Conservation (phyloP, 2,888 invertebrate genomes). For the Ophonus ardosiacus region DNA sequence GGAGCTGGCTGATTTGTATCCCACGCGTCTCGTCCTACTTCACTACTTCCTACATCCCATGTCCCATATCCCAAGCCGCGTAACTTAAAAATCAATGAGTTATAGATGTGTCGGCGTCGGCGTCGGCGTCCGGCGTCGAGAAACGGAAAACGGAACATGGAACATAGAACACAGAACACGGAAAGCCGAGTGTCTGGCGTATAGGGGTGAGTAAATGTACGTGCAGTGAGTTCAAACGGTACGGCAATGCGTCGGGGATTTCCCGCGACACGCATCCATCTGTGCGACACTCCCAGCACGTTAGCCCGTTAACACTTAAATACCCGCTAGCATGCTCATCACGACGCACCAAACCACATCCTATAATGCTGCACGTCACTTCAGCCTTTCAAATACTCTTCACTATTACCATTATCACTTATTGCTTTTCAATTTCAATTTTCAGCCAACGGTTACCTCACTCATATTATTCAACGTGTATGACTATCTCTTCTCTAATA, state of each 20-base stretch:
- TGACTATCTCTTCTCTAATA: not conserved
- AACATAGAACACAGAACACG: not conserved
- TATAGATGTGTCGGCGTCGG: conserved; percentile 51
- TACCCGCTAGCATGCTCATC: conserved; percentile 22
- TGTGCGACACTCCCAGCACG: conserved; percentile 75
- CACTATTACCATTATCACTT: not conserved
- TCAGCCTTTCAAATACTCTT: not conserved
- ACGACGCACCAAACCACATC: not conserved
- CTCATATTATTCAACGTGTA: not conserved
- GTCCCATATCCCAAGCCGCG: conserved; percentile 22
- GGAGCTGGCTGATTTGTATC: not conserved
- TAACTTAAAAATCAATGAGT: conserved; percentile 63
- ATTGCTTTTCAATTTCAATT: not conserved
- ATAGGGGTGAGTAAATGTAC: conserved; percentile 48
- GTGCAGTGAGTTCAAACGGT: conserved; percentile 64
- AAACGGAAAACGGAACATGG: conserved; percentile 23
- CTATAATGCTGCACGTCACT: not conserved
- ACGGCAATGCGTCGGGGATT: conserved; percentile 70
- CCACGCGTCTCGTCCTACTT: not conserved
- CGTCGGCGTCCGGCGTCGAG: not conserved
- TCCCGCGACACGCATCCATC: conserved; percentile 76
- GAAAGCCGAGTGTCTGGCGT: not conserved
- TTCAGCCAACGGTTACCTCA: not conserved
- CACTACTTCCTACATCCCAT: conserved; percentile 7
- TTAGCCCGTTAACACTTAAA: conserved; percentile 72